Conservation (phyloP, 2,797 vertebrate species). For the Sylvia borin region DNA sequence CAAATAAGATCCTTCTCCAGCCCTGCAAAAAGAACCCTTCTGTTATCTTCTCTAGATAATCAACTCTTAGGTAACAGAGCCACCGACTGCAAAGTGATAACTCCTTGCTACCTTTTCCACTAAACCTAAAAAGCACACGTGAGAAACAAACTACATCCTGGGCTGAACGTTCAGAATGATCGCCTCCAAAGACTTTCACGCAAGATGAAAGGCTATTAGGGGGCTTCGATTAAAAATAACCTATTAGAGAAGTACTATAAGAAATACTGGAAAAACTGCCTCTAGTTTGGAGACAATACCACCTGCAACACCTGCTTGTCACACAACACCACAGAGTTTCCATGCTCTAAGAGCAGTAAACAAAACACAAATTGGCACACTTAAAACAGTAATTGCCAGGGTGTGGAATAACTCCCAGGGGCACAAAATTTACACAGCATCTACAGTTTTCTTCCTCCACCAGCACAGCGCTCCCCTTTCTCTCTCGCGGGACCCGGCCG, state of each 20-base stretch:
- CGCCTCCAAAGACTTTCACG: not conserved
- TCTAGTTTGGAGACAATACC: not conserved
- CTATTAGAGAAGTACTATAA: not conserved
- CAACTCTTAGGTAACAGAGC: not conserved
- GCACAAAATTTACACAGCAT: not conserved
- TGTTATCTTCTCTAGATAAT: not conserved
- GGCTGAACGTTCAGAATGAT: not conserved
- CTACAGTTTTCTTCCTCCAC: not conserved
- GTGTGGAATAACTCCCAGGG: not conserved
- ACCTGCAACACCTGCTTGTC: not conserved
- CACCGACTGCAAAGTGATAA: not conserved
- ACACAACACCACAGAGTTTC: not conserved
- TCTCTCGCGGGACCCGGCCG: not conserved
- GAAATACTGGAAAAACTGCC: not conserved
- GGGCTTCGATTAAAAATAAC: not conserved
- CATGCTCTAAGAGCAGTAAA: not conserved
- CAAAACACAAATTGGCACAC: not conserved
- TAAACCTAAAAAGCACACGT: not conserved
- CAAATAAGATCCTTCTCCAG: not conserved
- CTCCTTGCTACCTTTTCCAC: not conserved
- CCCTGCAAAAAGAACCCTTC: not conserved
- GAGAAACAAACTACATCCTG: not conserved
- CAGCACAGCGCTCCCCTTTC: not conserved
- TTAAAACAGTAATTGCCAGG: not conserved
- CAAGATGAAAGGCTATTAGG: not conserved